Evolutionary conservation across 2,888 invertebrate genomes (phyloP).

Genomic region (Cybosia mesomella): DNA sequence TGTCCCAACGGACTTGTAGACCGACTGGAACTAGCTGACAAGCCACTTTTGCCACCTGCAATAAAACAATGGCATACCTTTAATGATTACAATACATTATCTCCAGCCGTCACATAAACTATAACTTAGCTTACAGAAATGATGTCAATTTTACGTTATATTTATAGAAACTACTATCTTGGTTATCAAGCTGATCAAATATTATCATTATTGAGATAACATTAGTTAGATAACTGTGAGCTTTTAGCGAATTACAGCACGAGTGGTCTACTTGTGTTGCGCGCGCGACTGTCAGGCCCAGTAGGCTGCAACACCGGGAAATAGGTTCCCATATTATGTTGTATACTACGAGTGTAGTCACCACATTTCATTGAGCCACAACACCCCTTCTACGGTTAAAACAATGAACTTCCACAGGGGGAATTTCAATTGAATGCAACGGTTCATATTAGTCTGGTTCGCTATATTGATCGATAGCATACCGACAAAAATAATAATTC

Average conservation of each 20-base stretch:
- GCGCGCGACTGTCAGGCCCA: slow-evolving; percentile 62
- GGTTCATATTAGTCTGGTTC: slow-evolving; percentile 64
- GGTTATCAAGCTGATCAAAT: slow-evolving; percentile 63
- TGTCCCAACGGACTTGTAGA: slow-evolving; percentile 86
- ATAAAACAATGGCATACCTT: slow-evolving; percentile 53
- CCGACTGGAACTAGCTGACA: slow-evolving; percentile 88
- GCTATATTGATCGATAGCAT: slow-evolving; percentile 67
- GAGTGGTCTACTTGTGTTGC: slow-evolving; percentile 71
- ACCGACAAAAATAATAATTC: slow-evolving; percentile 68
- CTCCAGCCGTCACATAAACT: slow-evolving; percentile 21
- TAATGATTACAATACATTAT: slow-evolving; percentile 37
- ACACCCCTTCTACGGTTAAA: slow-evolving; percentile 54
- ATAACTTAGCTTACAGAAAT: slow-evolving; percentile 24
- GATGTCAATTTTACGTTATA: slow-evolving; percentile 37
- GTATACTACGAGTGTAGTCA: slow-evolving; percentile 44
- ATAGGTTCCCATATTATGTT: slow-evolving; percentile 43
- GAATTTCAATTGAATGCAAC: slow-evolving; percentile 59
- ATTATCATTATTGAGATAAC: slow-evolving; percentile 62
- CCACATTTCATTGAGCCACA: slow-evolving; percentile 60
- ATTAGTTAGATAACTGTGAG: slow-evolving; percentile 63
- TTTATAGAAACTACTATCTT: slow-evolving; percentile 49
- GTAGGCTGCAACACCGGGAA: slow-evolving; percentile 52
- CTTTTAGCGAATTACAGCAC: slow-evolving; percentile 69
- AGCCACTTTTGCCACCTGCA: slow-evolving; percentile 79
- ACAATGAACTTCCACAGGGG: slow-evolving; percentile 36